Evolutionary conservation across 2,888 invertebrate species (phyloP), one percentile per base, ranked within the genome.

Genomic region (Tineola bisselliella): DNA sequence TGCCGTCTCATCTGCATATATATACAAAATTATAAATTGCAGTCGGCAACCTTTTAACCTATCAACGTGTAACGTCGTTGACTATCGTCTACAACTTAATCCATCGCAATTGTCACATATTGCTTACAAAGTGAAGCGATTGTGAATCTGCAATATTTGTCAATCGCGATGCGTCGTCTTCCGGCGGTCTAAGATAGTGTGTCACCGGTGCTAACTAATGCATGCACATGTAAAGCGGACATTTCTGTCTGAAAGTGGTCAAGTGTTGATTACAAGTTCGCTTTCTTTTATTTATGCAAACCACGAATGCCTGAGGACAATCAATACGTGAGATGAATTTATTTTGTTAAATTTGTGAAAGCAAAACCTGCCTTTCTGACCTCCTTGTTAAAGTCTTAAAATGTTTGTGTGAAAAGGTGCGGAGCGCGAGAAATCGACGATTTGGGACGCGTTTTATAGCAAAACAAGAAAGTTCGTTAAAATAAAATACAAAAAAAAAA

Each of bases 241-340:
- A 31, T 60, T 48, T 30, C 44, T 17, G 59, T 33, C 48, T 72
- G 79, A 84, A 83, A 81, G 80, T 79, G 72, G 76, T 72, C 71
- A 73, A 71, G 72, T 71, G 74, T 71, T 74, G 75, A 72, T 76
- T 76, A 76, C 79, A 77, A 79, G 77, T 80, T 81, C 80, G 81
- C 86, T 86, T 84, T 87, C 84, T 86, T 86, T 86, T 82, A 79
- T 75, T 81, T 79, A 83, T 83, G 79, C 81, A 79, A 76, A 73
- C 77, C 76, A 76, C 74, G 75, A 80, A 71, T 73, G 75, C 73
- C 76, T 69, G 84, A 81, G 86, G 86, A 86, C 84, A 84, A 84
- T 86, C 86, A 75, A 84, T 84, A 86, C 86, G 86, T 87, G 87
- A 82, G 79, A 80, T 79, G 87, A 86, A 87, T 87, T 86, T 84